phyloP scores from a whole-genome alignment of 2,888 invertebrate genomes.

The Pyrrhosoma nymphula region DNA sequence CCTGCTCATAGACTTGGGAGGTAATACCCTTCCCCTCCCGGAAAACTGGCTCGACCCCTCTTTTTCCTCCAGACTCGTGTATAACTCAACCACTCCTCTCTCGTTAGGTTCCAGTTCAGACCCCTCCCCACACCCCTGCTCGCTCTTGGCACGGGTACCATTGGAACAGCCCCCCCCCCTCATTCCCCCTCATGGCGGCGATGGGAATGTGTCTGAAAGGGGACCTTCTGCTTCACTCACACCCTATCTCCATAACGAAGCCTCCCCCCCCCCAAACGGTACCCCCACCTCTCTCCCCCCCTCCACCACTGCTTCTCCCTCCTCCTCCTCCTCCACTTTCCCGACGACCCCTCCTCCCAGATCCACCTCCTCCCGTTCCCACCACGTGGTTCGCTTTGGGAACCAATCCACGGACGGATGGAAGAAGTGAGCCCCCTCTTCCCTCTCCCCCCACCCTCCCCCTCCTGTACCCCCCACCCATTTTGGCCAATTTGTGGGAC shows the following conservation, averaged over 20 bases:
- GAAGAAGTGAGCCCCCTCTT: conserved; percentile 4
- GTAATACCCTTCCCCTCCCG: neutral
- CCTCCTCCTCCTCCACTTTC: neutral
- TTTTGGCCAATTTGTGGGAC: conserved; percentile 12
- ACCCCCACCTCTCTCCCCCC: neutral
- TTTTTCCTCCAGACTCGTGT: neutral
- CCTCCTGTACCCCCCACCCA: neutral
- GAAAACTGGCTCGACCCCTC: neutral
- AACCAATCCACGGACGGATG: conserved; percentile 57
- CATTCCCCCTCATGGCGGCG: neutral
- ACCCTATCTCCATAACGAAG: no score
- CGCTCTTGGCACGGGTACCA: neutral
- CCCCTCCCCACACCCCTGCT: neutral
- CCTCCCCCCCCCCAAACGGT: neutral
- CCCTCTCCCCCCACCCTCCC: neutral
- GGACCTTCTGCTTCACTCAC: neutral
- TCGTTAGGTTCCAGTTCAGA: neutral
- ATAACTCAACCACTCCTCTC: conserved; percentile 24
- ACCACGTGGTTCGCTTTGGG: conserved; percentile 62
- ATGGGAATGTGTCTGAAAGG: neutral
- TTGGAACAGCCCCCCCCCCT: neutral
- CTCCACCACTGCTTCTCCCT: neutral
- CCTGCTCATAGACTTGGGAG: neutral
- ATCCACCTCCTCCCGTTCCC: conserved; percentile 38
- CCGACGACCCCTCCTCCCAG: neutral